Evolutionary conservation across 2,888 invertebrate genomes (phyloP), one percentile per base, ranked within the genome.

Genomic region (Galerucella nymphaeae): DNA sequence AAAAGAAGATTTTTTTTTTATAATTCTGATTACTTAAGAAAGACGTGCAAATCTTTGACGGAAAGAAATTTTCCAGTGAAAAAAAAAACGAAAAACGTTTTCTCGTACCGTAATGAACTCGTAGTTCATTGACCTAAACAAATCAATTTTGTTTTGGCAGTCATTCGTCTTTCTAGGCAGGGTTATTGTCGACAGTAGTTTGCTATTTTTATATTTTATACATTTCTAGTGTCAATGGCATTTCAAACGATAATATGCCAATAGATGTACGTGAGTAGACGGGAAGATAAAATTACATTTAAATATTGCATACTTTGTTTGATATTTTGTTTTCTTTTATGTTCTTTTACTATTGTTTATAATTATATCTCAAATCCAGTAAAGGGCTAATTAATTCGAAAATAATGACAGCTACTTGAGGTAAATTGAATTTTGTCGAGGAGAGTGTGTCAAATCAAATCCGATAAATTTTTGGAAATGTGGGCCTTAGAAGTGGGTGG

Each of bases 71-170:
- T 69, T 61, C 68, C 68, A 68, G 38, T 61, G 23, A 23, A 57
- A 41, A 58, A 67, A 59, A 58, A n/a, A 59, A 30, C 30, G 30
- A 45, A 62, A 62, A 69, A 69, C n/a, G 55, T 13, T n/a, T 48
- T 30, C 58, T 66, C 55, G 69, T 69, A 58, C 66, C 50, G 64
- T 62, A 71, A 57, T 71, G 65, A 70, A 65, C 65, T 38, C 70
- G 23, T 42, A 55, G 79, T 79, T 81, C 81, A 78, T 78, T 75
- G 79, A 82, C 79, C 81, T 76, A 78, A 79, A 80, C 80, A 80
- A 82, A 82, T 81, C 70, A 70, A 70, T 81, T 82, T 82, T 80
- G 80, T 80, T 82, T 80, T 80, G 75, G 62, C 75, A 80, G 80
- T 80, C 80, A 75, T 81, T 81, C 82, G 81, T 80, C 80, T 80